Conservation (phyloP, 1,140 invertebrate genomes). For the Pomacea maculata region DNA sequence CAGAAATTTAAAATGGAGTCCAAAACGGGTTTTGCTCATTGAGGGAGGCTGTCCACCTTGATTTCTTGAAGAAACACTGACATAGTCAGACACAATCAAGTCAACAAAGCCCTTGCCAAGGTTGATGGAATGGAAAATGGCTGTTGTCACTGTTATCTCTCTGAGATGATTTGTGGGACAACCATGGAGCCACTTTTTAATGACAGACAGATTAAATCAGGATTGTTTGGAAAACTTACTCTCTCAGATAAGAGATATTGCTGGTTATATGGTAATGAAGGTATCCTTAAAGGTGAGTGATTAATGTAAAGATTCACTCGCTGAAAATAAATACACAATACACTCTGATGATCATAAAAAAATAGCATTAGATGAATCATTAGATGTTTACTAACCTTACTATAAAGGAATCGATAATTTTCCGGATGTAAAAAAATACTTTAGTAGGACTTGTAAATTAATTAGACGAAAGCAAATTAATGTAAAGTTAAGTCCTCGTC, state of each 20-base stretch:
- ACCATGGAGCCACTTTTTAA: not conserved
- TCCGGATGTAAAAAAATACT: too few relatives aligned
- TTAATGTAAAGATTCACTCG: too few relatives aligned
- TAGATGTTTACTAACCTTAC: too few relatives aligned
- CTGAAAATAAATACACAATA: too few relatives aligned
- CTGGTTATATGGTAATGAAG: too few relatives aligned
- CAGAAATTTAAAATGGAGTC: not conserved
- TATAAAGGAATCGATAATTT: too few relatives aligned
- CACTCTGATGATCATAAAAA: too few relatives aligned
- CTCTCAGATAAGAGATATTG: not conserved
- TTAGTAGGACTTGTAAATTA: too few relatives aligned
- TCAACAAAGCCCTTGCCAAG: not conserved
- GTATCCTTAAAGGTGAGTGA: too few relatives aligned
- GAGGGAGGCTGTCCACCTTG: not conserved
- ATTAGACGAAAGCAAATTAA: too few relatives aligned
- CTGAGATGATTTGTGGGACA: not conserved
- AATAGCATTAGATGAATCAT: too few relatives aligned
- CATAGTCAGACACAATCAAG: not conserved
- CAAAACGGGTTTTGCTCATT: not conserved
- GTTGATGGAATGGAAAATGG: not conserved
- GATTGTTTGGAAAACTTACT: conserved; percentile 12
- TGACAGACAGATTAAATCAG: conserved; percentile 12
- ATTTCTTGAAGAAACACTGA: not conserved
- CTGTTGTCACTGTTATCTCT: not conserved
- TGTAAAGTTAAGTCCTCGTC: too few relatives aligned